These are phyloP conservation scores for Cetoscarus ocellatus DNA, from an alignment of 2,797 vertebrate species.

Conservation along the genomic window DNA sequence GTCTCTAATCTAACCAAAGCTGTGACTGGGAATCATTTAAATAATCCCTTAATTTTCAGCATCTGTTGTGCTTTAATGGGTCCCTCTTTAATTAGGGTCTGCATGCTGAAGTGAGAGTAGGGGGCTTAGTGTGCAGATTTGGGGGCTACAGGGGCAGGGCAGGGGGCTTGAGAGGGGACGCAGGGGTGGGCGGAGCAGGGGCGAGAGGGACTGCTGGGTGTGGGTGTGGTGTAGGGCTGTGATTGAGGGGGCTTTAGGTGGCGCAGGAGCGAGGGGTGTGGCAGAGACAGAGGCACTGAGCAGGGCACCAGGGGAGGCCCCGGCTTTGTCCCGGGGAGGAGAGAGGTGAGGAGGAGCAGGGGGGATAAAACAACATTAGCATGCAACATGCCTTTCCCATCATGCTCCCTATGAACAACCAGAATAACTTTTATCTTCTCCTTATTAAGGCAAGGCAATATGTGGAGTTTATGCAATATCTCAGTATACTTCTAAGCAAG, in stretches of 20 bases:
- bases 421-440: constrained; percentile 74
- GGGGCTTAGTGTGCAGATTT: constrained; percentile 59
- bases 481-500: too few species aligned
- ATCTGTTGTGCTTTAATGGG: constrained; percentile 82
- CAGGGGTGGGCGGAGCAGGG: constrained; percentile 44
- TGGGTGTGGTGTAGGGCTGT: constrained; percentile 12
- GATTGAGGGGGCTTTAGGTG: constrained; percentile 30
- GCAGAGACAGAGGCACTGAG: constrained; percentile 31
- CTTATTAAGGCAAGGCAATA: constrained; percentile 62
- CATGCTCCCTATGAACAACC: constrained; percentile 52
- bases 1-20: constrained; percentile 66
- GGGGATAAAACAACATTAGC: constrained; percentile 28
- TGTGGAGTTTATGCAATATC: constrained; percentile 8
- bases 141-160: constrained; percentile 41
- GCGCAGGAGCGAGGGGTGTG: constrained; percentile 21
- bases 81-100: constrained; percentile 82
- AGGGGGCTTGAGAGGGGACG: constrained; percentile 32
- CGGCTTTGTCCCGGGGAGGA: constrained; percentile 75
- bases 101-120: constrained; percentile 67
- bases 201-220: constrained; percentile 30
- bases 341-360: constrained; percentile 21
- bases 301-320: constrained; percentile 67
- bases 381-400: constrained; percentile 37
- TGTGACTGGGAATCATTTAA: constrained; percentile 81
- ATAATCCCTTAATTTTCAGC: constrained; percentile 88